A percentile compares a stretch with the other conserved stretches of the same genome.
Conservation (phyloP, 2,113 vertebrate genomes). For the Chloropsis hardwickii region DNA sequence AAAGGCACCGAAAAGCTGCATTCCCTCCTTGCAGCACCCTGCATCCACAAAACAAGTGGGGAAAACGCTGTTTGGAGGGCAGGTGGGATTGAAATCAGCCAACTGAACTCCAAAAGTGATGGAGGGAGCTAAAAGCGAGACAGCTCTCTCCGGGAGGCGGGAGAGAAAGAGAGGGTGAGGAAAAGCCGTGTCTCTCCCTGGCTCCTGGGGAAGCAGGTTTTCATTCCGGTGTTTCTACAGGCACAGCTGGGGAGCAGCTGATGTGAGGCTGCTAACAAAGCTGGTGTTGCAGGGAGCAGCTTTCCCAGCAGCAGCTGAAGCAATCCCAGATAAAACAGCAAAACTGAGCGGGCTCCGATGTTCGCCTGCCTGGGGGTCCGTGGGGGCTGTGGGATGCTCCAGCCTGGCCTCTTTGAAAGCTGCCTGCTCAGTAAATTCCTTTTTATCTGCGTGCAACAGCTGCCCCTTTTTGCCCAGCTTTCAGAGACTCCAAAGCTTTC, state of each 20-base stretch:
- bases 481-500: not conserved
- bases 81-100: not conserved
- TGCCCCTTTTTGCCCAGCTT: not conserved
- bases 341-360: rapidly evolving
- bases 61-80: not conserved
- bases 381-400: not conserved
- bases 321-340: not conserved
- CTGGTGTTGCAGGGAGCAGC: not conserved
- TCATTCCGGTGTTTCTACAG: not conserved
- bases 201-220: not conserved
- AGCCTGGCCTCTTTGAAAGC: not conserved
- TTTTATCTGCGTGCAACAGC: not conserved
- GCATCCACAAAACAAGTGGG: not conserved
- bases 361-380: rapidly evolving
- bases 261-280: not conserved
- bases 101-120: not conserved
- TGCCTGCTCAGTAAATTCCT: not conserved
- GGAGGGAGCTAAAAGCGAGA: not conserved
- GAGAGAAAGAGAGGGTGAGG: not conserved
- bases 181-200: rapidly evolving
- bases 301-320: not conserved
- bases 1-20: not conserved
- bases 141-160: rapidly evolving
- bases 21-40: not conserved
- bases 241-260: not conserved